Evolutionary conservation across 2,113 vertebrate genomes (phyloP).

Genomic region (Eudorcas thomsonii): DNA sequence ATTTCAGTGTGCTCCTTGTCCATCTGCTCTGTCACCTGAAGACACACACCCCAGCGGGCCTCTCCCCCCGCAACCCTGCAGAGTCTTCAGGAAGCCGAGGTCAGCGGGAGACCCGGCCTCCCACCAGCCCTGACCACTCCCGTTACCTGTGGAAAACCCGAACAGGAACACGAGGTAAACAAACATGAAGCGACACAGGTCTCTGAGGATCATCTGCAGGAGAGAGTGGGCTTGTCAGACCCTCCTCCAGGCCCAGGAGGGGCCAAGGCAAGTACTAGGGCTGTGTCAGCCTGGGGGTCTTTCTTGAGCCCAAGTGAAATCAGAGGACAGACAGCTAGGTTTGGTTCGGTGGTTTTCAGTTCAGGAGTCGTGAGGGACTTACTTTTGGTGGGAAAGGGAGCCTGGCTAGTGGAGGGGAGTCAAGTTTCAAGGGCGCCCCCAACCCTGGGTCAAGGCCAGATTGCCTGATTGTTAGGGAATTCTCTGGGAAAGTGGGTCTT

Average conservation of each 20-base stretch:
- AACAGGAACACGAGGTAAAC: conserved; percentile 94
- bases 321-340: background rate
- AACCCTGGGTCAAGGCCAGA: background rate
- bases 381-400: background rate
- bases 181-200: conserved; percentile 94
- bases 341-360: background rate
- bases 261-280: fast-evolving
- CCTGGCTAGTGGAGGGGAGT: background rate
- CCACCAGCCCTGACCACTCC: background rate
- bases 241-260: background rate
- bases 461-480: background rate
- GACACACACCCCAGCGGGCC: background rate
- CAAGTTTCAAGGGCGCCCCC: background rate
- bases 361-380: background rate
- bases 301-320: background rate
- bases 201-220: conserved; percentile 94
- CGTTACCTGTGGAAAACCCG: conserved; percentile 96
- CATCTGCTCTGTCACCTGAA: background rate
- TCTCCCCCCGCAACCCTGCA: background rate
- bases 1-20: background rate
- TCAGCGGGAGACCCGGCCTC: background rate
- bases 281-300: background rate
- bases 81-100: background rate
- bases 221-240: conserved; percentile 26
- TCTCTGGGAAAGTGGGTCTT: background rate